Percentiles rank a stretch among this genome's conserved stretches.
Conservation (phyloP, 2,797 vertebrate species). For the Anguilla marmorata region DNA sequence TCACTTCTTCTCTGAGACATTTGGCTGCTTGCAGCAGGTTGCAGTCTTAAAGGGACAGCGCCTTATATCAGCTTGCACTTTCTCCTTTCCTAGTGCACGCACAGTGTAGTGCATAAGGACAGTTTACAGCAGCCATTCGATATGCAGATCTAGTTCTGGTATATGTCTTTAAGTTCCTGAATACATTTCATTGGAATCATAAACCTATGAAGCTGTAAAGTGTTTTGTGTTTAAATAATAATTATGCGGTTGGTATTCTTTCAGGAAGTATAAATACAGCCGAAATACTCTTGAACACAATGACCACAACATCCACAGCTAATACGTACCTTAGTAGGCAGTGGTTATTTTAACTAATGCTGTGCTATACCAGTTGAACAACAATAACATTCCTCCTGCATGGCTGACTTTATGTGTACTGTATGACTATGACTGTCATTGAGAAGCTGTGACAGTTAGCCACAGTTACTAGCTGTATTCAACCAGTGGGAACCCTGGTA, state of each 20-base stretch:
- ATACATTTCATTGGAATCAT: not conserved
- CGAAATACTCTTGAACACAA: not conserved
- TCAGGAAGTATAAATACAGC: not conserved
- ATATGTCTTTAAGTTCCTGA: not conserved
- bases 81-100: not conserved
- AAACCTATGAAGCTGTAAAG: not conserved
- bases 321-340: not conserved
- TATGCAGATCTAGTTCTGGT: not conserved
- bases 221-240: not conserved
- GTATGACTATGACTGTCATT: too few relatives aligned
- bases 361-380: not conserved
- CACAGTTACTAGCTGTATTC: slow-evolving; percentile 49
- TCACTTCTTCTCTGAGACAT: slow-evolving; percentile 60
- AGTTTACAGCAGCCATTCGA: not conserved
- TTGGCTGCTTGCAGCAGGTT: slow-evolving; percentile 62
- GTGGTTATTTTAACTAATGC: not conserved
- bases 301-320: not conserved
- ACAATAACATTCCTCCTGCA: too few relatives aligned
- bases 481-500: slow-evolving; percentile 49
- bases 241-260: not conserved
- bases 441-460: slow-evolving; percentile 39
- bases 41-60: slow-evolving; percentile 72
- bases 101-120: not conserved
- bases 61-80: slow-evolving; percentile 12
- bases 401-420: too few relatives aligned